phyloP scores from a whole-genome alignment of 1,140 invertebrate species.

The Neocloeon triangulifer region DNA sequence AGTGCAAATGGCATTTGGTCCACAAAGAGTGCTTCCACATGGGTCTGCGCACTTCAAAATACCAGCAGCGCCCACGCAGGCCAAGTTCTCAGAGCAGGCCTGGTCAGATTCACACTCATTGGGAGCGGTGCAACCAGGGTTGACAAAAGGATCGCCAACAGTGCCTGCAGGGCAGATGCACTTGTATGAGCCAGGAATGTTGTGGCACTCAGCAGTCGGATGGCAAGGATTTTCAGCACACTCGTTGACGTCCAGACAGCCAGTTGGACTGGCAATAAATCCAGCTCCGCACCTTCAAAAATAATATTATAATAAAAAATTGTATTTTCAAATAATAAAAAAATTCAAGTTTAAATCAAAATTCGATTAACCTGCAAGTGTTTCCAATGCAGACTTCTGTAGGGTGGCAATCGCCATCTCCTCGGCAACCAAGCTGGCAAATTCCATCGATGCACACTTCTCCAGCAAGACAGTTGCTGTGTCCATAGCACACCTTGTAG shows the following conservation, averaged over 20 bases:
- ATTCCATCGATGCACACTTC: slow-evolving; percentile 68
- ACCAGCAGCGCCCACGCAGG: slow-evolving; percentile 38
- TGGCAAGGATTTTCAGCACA: slow-evolving; percentile 62
- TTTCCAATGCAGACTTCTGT: slow-evolving; percentile 59
- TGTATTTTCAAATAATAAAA: no score
- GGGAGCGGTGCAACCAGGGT: slow-evolving; percentile 42
- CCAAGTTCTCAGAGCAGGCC: slow-evolving; percentile 45
- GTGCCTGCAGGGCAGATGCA: slow-evolving; percentile 53
- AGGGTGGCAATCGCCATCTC: slow-evolving; percentile 51
- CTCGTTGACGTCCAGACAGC: slow-evolving; percentile 56
- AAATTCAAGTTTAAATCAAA: no score
- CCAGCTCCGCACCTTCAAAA: slow-evolving; percentile 34
- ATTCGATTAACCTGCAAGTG: slow-evolving; percentile 55
- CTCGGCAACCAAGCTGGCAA: slow-evolving; percentile 60
- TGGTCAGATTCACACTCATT: slow-evolving; percentile 40
- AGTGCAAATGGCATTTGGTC: slow-evolving; percentile 43
- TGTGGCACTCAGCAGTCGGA: slow-evolving; percentile 48
- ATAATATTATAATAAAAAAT: slow-evolving; percentile 3
- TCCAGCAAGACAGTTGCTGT: slow-evolving; percentile 68
- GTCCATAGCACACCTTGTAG: slow-evolving; percentile 64
- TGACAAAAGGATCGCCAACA: slow-evolving; percentile 50
- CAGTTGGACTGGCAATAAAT: slow-evolving; percentile 38
- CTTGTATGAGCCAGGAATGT: slow-evolving; percentile 53
- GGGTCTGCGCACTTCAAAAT: slow-evolving; percentile 39
- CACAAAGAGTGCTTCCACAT: slow-evolving; percentile 34